Evolutionary conservation across 2,113 vertebrate genomes (phyloP).

Genomic region (Lepus europaeus): DNA sequence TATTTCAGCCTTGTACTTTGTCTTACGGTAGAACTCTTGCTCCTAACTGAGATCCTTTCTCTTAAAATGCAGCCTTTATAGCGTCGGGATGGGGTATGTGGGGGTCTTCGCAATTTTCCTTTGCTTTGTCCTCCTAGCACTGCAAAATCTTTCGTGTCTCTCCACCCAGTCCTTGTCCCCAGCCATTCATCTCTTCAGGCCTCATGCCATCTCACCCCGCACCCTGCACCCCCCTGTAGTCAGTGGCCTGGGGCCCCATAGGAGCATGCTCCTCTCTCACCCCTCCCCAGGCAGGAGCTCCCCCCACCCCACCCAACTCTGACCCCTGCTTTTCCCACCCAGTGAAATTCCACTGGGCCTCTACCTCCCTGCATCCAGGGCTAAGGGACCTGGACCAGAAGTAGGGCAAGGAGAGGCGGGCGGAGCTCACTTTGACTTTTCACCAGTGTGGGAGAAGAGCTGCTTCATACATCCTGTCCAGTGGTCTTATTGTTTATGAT

Average conservation of each 20-base stretch:
- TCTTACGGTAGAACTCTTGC: neutral
- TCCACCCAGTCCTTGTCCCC: neutral
- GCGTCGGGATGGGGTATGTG: neutral
- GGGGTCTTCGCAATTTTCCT: neutral
- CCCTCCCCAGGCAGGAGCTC: neutral
- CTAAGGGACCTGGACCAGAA: neutral
- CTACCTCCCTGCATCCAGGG: neutral
- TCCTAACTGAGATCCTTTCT: neutral
- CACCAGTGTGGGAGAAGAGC: neutral
- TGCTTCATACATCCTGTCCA: neutral
- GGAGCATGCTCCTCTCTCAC: fast-evolving
- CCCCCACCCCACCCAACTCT: neutral
- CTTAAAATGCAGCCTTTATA: neutral
- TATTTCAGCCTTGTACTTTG: neutral
- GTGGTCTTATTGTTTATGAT: neutral
- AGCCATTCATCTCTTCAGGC: neutral
- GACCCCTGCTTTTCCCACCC: neutral
- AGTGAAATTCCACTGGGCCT: neutral
- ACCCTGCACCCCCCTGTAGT: too few species aligned
- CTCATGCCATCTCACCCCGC: neutral
- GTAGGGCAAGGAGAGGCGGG: neutral
- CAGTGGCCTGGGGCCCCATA: too few species aligned
- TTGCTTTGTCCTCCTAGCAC: neutral
- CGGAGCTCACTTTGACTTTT: neutral
- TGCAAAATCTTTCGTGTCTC: neutral